phyloP scores from a whole-genome alignment of 2,888 invertebrate species.

The Eupithecia insigniata region DNA sequence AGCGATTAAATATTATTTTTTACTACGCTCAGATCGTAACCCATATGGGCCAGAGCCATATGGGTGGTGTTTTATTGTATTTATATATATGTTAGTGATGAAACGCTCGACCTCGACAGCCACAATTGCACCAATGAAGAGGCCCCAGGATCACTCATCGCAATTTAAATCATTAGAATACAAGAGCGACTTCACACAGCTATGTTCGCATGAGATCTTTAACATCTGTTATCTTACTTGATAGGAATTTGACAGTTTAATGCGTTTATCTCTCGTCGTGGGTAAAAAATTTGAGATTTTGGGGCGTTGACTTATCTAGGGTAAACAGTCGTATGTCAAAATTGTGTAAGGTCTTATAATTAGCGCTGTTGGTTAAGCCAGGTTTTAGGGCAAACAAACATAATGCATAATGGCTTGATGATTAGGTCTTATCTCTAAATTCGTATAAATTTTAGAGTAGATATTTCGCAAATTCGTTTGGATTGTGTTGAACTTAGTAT shows the following conservation, averaged over 20 bases:
- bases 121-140: constrained; percentile 75
- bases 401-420: not conserved
- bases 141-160: constrained; percentile 68
- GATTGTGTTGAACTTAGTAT: not conserved
- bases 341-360: not conserved
- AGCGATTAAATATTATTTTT: constrained; percentile 40
- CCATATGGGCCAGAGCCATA: constrained; percentile 48
- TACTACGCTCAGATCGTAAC: constrained; percentile 31
- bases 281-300: constrained; percentile 10
- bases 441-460: not conserved
- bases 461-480: not conserved
- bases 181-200: constrained; percentile 29
- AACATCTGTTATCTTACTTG: constrained; percentile 21
- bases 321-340: constrained; percentile 3
- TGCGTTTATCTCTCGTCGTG: constrained; percentile 4
- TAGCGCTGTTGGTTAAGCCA: not conserved
- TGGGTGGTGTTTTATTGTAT: constrained; percentile 65
- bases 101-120: constrained; percentile 73
- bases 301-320: constrained; percentile 19
- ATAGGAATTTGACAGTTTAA: constrained; percentile 22
- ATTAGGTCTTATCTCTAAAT: not conserved
- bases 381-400: constrained; percentile 4
- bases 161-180: constrained; percentile 74
- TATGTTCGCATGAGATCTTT: constrained; percentile 5
- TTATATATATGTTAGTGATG: constrained; percentile 73